These are phyloP conservation scores for Andrena chrysosceles DNA, from an alignment of 2,888 invertebrate species.

Conservation along the genomic window DNA sequence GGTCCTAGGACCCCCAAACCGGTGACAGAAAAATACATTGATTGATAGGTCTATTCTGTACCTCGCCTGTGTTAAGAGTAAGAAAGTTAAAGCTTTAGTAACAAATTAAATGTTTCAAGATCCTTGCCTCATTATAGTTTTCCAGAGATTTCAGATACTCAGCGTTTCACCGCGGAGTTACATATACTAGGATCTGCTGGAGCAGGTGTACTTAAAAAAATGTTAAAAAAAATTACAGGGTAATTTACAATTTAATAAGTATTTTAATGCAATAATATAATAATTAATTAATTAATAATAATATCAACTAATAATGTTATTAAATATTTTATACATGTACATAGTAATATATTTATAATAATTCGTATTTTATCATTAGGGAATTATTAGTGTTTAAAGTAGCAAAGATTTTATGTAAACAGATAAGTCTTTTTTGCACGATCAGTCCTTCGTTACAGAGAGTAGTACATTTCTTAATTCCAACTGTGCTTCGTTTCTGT, in stretches of 20 bases:
- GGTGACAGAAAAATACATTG: too few species aligned
- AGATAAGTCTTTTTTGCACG: conserved; percentile 70
- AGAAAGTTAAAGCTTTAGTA: conserved; percentile 5
- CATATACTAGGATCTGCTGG: conserved; percentile 17
- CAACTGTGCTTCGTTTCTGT: conserved; percentile 50
- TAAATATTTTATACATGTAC: conserved; percentile 82
- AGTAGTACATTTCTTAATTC: conserved; percentile 43
- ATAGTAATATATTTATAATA: conserved; percentile 78
- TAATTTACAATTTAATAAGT: conserved; percentile 70
- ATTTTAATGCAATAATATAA: conserved; percentile 70
- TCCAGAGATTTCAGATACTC: background rate
- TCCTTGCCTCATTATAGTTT: background rate
- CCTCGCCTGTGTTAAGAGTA: too few species aligned
- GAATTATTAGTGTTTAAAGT: conserved; percentile 75
- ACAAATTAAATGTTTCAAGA: conserved; percentile 3
- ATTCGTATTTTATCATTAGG: conserved; percentile 74
- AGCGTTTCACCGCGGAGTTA: background rate
- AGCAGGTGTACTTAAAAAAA: conserved; percentile 34
- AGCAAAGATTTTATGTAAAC: conserved; percentile 81
- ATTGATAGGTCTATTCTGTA: too few species aligned
- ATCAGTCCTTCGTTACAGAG: conserved; percentile 59
- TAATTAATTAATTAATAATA: conserved; percentile 66
- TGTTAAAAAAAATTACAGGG: conserved; percentile 47
- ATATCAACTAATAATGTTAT: conserved; percentile 80
- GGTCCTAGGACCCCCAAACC: too few species aligned